Evolutionary conservation across 2,113 vertebrate genomes (phyloP).

Genomic region (Salminus brasiliensis): DNA sequence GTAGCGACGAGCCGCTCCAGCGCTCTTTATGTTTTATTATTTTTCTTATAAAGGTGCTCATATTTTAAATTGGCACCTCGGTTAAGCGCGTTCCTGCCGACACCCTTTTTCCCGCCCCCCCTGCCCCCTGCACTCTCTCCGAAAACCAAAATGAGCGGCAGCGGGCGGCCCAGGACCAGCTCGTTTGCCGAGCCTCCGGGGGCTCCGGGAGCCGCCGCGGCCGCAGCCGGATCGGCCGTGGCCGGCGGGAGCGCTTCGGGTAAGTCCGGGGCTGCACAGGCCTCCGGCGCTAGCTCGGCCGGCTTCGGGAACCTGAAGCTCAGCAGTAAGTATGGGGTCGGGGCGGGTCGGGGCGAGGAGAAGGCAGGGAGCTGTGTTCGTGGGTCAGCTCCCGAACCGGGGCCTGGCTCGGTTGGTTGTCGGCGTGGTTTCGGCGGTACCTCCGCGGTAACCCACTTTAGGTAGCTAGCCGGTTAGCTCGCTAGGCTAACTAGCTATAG

Average conservation of each 20-base stretch:
- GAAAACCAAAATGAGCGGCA: conserved; percentile 81
- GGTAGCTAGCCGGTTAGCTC: conserved; percentile 48
- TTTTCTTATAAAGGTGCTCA: conserved; percentile 52
- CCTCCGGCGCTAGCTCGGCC: conserved; percentile 75
- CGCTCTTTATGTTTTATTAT: conserved; percentile 56
- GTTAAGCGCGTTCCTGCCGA: conserved; percentile 60
- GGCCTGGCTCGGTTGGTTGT: not conserved
- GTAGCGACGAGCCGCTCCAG: conserved; percentile 66
- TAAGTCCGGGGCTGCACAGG: conserved; percentile 81
- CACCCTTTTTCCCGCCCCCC: conserved; percentile 55
- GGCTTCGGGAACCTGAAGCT: conserved; percentile 81
- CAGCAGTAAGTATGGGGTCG: conserved; percentile 68
- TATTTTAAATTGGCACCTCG: conserved; percentile 50
- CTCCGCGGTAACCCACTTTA: conserved; percentile 49
- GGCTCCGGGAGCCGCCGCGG: conserved; percentile 77
- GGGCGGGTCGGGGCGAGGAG: not conserved
- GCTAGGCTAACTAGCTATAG: conserved; percentile 46
- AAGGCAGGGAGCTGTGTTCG: too few relatives aligned
- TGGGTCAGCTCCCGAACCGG: not conserved
- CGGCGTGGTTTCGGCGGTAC: conserved; percentile 15
- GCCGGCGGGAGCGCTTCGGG: conserved; percentile 78
- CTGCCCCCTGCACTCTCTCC: conserved; percentile 75
- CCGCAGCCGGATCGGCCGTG: conserved; percentile 75
- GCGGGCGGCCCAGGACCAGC: conserved; percentile 84
- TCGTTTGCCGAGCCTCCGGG: conserved; percentile 84